Evolutionary conservation across 2,113 vertebrate species (phyloP), one percentile per base, ranked within the genome.

Genomic region (Periophthalmodon schlosseri): DNA sequence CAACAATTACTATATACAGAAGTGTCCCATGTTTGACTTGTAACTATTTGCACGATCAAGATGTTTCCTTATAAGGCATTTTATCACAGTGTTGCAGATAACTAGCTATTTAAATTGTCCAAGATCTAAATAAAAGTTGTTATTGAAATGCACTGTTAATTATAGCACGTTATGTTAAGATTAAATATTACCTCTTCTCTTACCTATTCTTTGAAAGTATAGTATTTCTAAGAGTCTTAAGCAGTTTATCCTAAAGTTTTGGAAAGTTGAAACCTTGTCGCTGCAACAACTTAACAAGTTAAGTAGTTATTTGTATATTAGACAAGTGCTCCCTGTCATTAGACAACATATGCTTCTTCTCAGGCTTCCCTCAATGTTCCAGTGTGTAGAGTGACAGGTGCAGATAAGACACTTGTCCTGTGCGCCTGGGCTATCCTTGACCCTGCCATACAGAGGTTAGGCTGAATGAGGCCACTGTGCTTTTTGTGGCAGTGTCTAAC

Each of bases 311-410:
- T 21, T 34, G 47, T 68, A 3, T 77, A 58, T 78, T 69, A 12
- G 16, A 68, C 52, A 23, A 23, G 18, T 39, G 74, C 36, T 23
- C 57, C 33, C 46, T 68, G 68, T 70, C 56, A n/a, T 54, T 34
- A 21, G 56, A 71, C 28, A 64, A 74, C 83, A 83, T 81, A 82
- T 79, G 77, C 70, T 69, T 0, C 18, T 46, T 64, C 73, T 79
- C 74, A 69, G 66, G 69, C 64, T 20, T 50, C 61, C 46, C 16
- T 60, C 34, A 66, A 33, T 70, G 58, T 65, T 76, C 50, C 10
- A 49, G 39, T 76, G 83, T 75, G 78, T 69, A 68, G 52, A 4
- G 69, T 73, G 87, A 89, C 90, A 92, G 89, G 90, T 93, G 90
- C 83, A 84, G 88, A 86, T 86, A 88, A 85, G 82, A 82, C 61